Evolutionary conservation across 53 echinoderm and acorn worm species (phyloP).

Genomic region (Henricia sp.): DNA sequence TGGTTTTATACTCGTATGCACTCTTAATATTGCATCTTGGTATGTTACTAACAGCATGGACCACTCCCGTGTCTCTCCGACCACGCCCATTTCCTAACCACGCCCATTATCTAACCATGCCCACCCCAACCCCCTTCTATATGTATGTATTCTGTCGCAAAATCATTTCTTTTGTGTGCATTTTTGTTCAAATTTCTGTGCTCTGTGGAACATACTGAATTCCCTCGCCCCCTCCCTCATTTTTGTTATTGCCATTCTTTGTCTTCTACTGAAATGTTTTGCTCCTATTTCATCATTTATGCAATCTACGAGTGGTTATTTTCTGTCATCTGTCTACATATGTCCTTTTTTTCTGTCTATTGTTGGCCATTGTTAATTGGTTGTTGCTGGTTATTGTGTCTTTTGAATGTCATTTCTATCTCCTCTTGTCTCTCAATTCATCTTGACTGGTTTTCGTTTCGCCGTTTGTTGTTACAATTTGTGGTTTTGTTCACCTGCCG

Average conservation of each 20-base stretch:
- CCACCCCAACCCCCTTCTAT: neutral
- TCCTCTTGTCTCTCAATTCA: neutral
- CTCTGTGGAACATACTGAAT: neutral
- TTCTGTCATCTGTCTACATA: neutral
- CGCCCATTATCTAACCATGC: neutral
- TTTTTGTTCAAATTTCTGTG: neutral
- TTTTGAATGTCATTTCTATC: neutral
- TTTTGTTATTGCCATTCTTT: neutral
- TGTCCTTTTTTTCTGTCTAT: neutral
- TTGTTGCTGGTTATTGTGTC: neutral
- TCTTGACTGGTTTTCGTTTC: neutral
- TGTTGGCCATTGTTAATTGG: neutral
- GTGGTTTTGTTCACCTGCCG: neutral
- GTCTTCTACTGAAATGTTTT: neutral
- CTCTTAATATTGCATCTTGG: slow-evolving; percentile 40
- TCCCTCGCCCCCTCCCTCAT: neutral
- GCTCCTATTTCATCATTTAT: neutral
- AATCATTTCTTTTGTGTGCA: neutral
- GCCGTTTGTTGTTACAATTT: neutral
- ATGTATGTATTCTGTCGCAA: neutral
- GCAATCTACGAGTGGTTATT: neutral
- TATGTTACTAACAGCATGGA: slow-evolving; percentile 45
- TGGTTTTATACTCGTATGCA: neutral
- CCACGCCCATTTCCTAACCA: slow-evolving; percentile 14
- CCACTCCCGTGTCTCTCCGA: slow-evolving; percentile 6